Evolutionary conservation across 2,797 vertebrate genomes (phyloP), one percentile per base, ranked within the genome.

Genomic region (Acanthurus leucopareius): DNA sequence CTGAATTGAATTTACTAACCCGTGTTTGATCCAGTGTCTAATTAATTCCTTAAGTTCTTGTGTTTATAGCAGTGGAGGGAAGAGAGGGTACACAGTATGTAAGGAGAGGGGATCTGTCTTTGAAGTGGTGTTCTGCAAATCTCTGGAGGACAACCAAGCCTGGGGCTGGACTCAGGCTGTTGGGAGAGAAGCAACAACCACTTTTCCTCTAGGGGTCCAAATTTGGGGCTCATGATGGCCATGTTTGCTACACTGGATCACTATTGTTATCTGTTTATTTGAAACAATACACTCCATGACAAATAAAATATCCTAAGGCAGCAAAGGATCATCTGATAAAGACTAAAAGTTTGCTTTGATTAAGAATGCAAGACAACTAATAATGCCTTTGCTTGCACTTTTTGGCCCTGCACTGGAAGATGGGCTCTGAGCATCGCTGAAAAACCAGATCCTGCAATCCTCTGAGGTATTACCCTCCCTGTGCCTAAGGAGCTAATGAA

Each of bases 31-130:
- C 90, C 81, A 68, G 78, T 68, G 73, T 91, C 91, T 93, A 92
- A 94, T 95, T 94, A 94, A 95, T 94, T 94, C 88, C 83, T 92
- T 91, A 94, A 92, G 88, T 94, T 94, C 86, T 89, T 60, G 81
- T 93, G 89, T 93, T 94, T 92, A 92, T 89, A 89, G 82, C 85
- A 67, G 69, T 16, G 67, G 63, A 76, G 54, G 79, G 72, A 73
- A 68, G 72, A 73, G 57, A 69, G 86, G 75, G 65, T 86, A 69
- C 88, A 83, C 4, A 40, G 73, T 79, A 84, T 82, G 80, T 79
- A 79, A 88, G 86, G 72, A 83, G 79, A 79, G 74, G 85, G 77
- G 86, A 82, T 91, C 65, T 72, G 79, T 91, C 93, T 95, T 95
- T 95, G 95, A 95, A 95, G 95, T 94, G 82, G 75, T 86, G 87